These are phyloP conservation scores for Augochlorella aurata DNA, from an alignment of 2,888 invertebrate species.

Conservation along the genomic window DNA sequence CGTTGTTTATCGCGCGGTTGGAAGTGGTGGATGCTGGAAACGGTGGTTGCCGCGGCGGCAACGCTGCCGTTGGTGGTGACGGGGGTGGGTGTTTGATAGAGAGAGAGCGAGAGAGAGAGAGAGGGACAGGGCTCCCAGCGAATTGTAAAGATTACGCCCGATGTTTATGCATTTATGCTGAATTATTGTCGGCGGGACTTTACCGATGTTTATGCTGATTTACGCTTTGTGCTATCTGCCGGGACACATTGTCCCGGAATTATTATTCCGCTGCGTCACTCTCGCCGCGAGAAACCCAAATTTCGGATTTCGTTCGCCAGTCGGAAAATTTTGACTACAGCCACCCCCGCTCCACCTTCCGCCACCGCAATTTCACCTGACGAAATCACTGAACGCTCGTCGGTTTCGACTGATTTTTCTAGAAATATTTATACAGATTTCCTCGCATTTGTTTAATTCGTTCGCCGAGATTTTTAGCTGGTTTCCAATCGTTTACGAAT, in stretches of 20 bases:
- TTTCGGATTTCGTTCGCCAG: conserved; percentile 58
- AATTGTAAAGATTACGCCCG: conserved; percentile 79
- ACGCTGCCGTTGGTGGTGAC: conserved; percentile 14
- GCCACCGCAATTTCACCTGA: neutral
- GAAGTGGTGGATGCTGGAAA: conserved; percentile 21
- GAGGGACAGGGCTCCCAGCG: conserved; percentile 53
- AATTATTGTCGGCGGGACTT: conserved; percentile 80
- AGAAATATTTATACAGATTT: neutral
- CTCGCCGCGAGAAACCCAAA: conserved; percentile 55
- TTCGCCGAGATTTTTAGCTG: neutral
- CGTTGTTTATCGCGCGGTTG: conserved; percentile 75
- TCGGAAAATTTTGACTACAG: conserved; percentile 37
- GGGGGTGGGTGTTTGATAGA: conserved; percentile 14
- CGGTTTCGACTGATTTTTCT: neutral
- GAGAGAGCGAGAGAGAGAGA: neutral
- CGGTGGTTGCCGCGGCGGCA: neutral
- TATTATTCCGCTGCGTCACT: conserved; percentile 77
- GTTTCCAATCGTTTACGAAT: neutral
- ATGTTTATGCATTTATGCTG: conserved; percentile 81
- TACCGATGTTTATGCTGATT: conserved; percentile 82
- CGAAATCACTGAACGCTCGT: conserved; percentile 9
- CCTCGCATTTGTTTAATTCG: neutral
- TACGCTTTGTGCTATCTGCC: conserved; percentile 81
- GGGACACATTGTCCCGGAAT: conserved; percentile 81
- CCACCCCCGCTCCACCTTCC: neutral